These are phyloP conservation scores for Drosophila repletoides DNA, from an alignment of 1,140 invertebrate genomes.

Conservation along the genomic window DNA sequence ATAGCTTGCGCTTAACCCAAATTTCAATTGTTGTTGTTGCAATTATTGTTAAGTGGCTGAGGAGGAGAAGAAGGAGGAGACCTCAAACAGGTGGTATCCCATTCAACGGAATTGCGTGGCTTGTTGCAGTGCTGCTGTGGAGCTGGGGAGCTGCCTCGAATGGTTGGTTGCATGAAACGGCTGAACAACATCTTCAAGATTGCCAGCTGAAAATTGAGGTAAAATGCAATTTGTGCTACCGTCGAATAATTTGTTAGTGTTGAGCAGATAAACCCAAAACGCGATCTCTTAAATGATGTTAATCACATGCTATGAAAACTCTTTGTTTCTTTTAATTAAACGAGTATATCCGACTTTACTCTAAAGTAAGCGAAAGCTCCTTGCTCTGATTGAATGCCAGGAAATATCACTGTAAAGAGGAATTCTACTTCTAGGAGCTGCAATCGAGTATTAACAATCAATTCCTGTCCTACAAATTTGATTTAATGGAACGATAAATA, in stretches of 20 bases:
- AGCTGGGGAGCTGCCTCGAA: no score
- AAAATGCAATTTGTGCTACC: slow-evolving; percentile 58
- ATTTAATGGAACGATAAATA: no score
- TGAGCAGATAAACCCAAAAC: slow-evolving; percentile 24
- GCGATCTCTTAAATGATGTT: not conserved
- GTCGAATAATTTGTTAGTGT: slow-evolving; percentile 34
- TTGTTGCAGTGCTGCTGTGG: slow-evolving; percentile 38
- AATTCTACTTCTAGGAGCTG: no score
- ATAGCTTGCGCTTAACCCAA: slow-evolving; percentile 55
- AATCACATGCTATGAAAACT: not conserved
- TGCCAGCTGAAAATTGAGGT: slow-evolving; percentile 58
- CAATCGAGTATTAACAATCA: no score
- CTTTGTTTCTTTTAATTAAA: no score
- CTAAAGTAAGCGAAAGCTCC: no score
- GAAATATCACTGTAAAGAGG: no score
- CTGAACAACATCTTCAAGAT: slow-evolving; percentile 1
- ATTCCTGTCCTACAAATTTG: no score
- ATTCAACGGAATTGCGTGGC: slow-evolving; percentile 49
- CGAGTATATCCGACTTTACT: no score
- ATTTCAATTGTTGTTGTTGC: slow-evolving; percentile 28
- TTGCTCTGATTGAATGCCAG: no score
- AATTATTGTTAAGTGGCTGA: not conserved
- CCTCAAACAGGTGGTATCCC: no score
- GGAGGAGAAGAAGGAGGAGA: slow-evolving; percentile 10
- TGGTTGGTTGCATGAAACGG: slow-evolving; percentile 42